These are phyloP conservation scores for Siderastrea siderea DNA, from an alignment of 92 coral and sea anemone species.

Conservation along the genomic window DNA sequence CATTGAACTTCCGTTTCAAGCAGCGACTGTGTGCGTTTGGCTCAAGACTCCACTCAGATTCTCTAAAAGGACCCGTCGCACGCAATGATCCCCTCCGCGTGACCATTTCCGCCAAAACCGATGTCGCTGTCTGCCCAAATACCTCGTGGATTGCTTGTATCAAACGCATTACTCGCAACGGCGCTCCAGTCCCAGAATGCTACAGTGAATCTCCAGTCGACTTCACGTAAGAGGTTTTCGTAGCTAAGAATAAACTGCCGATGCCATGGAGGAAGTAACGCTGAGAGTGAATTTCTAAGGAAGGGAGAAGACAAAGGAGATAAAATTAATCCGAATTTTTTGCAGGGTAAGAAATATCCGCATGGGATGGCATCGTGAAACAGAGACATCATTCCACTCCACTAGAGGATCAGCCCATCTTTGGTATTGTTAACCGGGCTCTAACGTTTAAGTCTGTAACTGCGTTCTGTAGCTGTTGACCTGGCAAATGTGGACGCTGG, in stretches of 20 bases:
- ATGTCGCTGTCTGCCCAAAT: conserved; percentile 27
- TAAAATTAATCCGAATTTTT: too few species aligned
- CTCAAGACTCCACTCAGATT: conserved; percentile 40
- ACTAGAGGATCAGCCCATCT: too few species aligned
- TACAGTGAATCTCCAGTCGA: conserved; percentile 80
- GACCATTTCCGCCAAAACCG: conserved; percentile 71
- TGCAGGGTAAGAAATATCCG: too few species aligned
- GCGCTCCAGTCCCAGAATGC: conserved; percentile 83
- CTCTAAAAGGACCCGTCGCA: conserved; percentile 67
- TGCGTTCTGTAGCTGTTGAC: too few species aligned
- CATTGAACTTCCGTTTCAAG: conserved; percentile 56
- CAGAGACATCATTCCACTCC: too few species aligned
- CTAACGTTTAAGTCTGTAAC: too few species aligned
- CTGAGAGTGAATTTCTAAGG: too few species aligned
- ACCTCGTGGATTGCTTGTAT: conserved; percentile 1
- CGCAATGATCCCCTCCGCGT: conserved; percentile 29
- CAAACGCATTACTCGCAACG: conserved; percentile 9
- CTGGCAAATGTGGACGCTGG: too few species aligned
- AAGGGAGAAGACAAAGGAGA: too few species aligned
- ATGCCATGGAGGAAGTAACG: conserved; percentile 77
- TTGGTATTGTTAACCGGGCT: too few species aligned
- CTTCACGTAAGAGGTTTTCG: conserved; percentile 72
- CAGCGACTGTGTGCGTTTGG: conserved; percentile 65
- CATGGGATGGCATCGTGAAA: too few species aligned
- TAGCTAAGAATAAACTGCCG: conserved; percentile 70